These are phyloP conservation scores for Melopsittacus undulatus DNA, from an alignment of 2,797 vertebrate genomes.

Conservation along the genomic window DNA sequence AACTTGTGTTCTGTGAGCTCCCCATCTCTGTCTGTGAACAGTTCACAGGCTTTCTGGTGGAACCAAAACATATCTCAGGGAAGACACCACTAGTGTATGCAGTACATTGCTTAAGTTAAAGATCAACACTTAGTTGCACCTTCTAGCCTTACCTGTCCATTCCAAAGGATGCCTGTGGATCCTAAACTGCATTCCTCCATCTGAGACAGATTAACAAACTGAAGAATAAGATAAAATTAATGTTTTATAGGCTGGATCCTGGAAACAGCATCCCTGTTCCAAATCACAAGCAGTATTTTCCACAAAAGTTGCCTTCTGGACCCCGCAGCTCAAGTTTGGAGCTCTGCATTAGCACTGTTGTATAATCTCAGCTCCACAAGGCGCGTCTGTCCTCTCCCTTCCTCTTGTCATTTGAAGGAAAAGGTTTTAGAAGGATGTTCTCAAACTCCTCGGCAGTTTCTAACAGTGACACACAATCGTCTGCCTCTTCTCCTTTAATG, in stretches of 20 bases:
- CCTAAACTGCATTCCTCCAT: slow-evolving; percentile 55
- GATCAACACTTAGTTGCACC: background rate
- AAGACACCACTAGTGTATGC: background rate
- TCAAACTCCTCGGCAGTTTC: background rate
- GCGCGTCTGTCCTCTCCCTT: slow-evolving; percentile 6
- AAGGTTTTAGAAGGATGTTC: background rate
- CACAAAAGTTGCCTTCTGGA: background rate
- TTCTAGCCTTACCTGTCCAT: slow-evolving; percentile 71
- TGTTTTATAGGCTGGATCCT: background rate
- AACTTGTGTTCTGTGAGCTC: background rate
- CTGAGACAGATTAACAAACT: slow-evolving; percentile 12
- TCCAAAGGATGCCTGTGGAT: slow-evolving; percentile 9
- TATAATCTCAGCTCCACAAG: background rate
- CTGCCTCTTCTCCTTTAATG: slow-evolving; percentile 1
- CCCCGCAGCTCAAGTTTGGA: background rate
- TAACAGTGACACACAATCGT: background rate
- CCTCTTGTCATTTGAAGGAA: slow-evolving; percentile 24
- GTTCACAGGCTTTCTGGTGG: background rate
- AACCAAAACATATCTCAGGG: background rate
- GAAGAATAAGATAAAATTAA: background rate
- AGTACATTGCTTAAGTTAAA: background rate
- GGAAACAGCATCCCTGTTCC: background rate
- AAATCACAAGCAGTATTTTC: background rate
- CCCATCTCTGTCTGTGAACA: background rate
- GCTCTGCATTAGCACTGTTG: background rate